These are phyloP conservation scores for Eira barbara DNA, from an alignment of 2,113 vertebrate genomes.

Conservation along the genomic window DNA sequence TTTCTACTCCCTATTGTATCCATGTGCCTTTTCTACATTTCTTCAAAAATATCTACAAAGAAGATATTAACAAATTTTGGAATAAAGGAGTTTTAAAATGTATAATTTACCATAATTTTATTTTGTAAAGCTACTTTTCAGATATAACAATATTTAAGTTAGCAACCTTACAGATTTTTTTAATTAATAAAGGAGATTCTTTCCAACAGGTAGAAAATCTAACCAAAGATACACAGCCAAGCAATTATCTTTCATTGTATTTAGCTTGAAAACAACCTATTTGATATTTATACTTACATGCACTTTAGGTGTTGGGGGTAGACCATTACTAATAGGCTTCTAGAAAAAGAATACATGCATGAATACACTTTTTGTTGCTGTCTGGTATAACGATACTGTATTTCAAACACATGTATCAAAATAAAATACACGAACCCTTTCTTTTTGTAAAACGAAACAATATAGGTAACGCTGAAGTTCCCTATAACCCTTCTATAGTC, in stretches of 20 bases:
- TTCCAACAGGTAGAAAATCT: neutral
- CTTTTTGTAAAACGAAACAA: neutral
- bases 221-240: neutral
- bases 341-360: constrained; percentile 79
- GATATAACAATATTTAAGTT: constrained; percentile 1
- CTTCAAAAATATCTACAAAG: constrained; percentile 1
- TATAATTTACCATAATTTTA: neutral
- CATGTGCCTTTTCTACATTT: neutral
- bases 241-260: neutral
- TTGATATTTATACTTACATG: constrained; percentile 90
- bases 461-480: neutral
- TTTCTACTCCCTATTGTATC: neutral
- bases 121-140: constrained; percentile 29
- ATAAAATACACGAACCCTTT: neutral
- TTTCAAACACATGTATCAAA: constrained; percentile 20
- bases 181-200: neutral
- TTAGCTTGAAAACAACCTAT: constrained; percentile 3
- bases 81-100: constrained; percentile 16
- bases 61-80: neutral
- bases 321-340: constrained; percentile 97
- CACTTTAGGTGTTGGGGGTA: constrained; percentile 98
- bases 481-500: neutral
- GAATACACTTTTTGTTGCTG: neutral
- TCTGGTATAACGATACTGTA: neutral
- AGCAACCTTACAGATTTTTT: neutral